A percentile compares a stretch with the other conserved stretches of the same genome.
Conservation (phyloP, 1,140 invertebrate species). For the Papilio polytes region DNA sequence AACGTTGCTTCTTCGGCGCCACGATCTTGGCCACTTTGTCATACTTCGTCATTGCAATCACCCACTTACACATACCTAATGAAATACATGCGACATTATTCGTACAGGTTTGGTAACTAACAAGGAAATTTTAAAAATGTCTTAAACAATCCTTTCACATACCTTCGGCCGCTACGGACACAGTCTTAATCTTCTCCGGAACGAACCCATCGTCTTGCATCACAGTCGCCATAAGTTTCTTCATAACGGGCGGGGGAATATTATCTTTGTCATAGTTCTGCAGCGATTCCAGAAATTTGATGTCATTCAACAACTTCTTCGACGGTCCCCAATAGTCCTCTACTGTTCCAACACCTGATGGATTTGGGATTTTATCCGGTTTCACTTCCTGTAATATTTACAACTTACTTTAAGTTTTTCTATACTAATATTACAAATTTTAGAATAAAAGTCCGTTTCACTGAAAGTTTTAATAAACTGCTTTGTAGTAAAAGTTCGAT, state of each 20-base stretch:
- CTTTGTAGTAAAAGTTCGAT: no score
- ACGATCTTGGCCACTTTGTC: constrained; percentile 96
- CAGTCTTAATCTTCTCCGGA: constrained; percentile 93
- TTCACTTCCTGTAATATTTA: constrained; percentile 87
- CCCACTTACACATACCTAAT: constrained; percentile 84
- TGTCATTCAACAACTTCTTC: constrained; percentile 95
- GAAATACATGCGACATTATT: not conserved
- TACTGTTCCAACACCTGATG: constrained; percentile 89
- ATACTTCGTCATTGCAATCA: constrained; percentile 96
- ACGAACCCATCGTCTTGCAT: constrained; percentile 95
- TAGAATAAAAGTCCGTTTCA: no score
- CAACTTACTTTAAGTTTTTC: not conserved
- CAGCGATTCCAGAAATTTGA: constrained; percentile 94
- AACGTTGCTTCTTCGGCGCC: constrained; percentile 91
- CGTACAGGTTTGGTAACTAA: not conserved
- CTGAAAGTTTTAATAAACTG: no score
- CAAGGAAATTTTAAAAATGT: not conserved
- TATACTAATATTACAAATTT: no score
- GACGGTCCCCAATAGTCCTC: constrained; percentile 98
- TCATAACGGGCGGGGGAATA: constrained; percentile 92
- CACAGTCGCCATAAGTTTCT: constrained; percentile 92
- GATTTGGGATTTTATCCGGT: constrained; percentile 92
- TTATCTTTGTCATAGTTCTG: constrained; percentile 97
- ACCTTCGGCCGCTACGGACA: constrained; percentile 91
- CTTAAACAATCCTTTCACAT: constrained; percentile 29